These are phyloP conservation scores for Lerista edwardsae DNA, from an alignment of 2,797 vertebrate species.

Conservation along the genomic window DNA sequence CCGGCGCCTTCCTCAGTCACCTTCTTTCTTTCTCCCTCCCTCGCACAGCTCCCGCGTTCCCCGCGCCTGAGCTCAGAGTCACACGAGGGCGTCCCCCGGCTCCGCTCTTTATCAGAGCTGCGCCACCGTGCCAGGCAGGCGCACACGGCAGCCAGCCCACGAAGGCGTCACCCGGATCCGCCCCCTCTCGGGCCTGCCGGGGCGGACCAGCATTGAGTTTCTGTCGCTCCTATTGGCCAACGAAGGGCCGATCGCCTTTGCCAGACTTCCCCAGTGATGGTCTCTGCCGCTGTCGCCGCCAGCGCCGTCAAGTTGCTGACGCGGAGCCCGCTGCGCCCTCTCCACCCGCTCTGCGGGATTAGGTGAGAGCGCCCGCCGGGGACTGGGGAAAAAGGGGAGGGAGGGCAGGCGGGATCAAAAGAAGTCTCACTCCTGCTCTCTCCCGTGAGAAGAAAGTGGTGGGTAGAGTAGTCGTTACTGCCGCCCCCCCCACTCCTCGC, in stretches of 20 bases:
- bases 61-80: too few species aligned
- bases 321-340: too few species aligned
- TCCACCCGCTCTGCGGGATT: neutral
- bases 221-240: neutral
- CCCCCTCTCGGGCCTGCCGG: neutral
- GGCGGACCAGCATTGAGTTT: neutral
- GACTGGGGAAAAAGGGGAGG: neutral
- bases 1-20: too few species aligned
- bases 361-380: neutral
- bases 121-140: too few species aligned
- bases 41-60: too few species aligned
- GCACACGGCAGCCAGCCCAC: neutral
- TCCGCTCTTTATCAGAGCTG: too few species aligned
- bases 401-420: too few species aligned
- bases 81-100: too few species aligned
- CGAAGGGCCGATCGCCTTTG: neutral
- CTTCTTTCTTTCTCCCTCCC: neutral
- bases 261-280: neutral
- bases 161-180: neutral
- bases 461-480: neutral
- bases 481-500: neutral
- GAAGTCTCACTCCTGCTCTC: neutral
- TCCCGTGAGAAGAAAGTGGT: neutral
- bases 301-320: neutral
- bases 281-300: rapidly evolving